Evolutionary conservation across 2,888 invertebrate species (phyloP), one percentile per base, ranked within the genome.

Genomic region (Drosophila infuscata): DNA sequence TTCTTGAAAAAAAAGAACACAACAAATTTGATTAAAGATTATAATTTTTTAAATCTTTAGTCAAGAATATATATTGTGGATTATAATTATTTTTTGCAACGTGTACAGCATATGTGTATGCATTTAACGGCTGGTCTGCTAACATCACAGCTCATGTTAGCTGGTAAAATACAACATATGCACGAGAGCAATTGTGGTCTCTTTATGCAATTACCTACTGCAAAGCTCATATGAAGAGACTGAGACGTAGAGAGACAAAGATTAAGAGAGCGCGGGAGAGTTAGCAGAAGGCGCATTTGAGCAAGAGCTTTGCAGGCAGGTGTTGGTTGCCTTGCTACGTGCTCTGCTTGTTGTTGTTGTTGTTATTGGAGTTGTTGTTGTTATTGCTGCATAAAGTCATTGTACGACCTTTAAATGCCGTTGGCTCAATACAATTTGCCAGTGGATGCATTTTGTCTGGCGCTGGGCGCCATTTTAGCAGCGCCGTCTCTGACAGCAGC

Each of bases 401-500:
- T 83, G 76, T 72, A 70, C 83, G 81, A 86, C 87, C 87, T 83
- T 83, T 83, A 79, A 70, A 79, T 74, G 79, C 72, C 70, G 65
- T 75, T 78, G 75, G 54, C 72, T 85, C 67, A 85, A 73, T 87
- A 74, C 61, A 74, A 70, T 65, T 67, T 63, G 69, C 56, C 46
- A 57, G 35, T 61, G 67, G 36, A 67, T 71, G 58, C 36, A 56
- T 58, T 68, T 64, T 58, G 59, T 59, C 51, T 67, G 33, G 9
- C 46, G 29, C n/a, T 54, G 54, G 33, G 38, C 59, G 41, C 60
- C 36, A 57, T 53, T 74, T 63, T 64, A 32, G 6, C 30, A 25
- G 12, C 29, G 25, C 3, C 49, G 25, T 25, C 29, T 20, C 46
- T 30, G 30, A 17, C 17, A 33, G 41, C 25, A 20, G 51, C 71